These are phyloP conservation scores for Odiellus spinosus DNA, from an alignment of 2,888 invertebrate genomes.

Conservation along the genomic window DNA sequence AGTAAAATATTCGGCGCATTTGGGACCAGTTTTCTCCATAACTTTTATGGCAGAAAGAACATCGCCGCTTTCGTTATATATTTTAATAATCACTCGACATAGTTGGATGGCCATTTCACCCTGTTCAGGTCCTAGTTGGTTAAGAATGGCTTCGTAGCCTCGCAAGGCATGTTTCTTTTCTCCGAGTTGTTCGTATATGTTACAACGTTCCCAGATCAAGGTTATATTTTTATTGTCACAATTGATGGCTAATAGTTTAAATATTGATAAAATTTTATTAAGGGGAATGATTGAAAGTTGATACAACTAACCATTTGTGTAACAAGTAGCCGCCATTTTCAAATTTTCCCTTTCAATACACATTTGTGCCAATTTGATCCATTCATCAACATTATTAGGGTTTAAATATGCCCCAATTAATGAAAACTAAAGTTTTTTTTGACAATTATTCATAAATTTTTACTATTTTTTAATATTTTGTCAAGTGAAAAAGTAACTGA, in stretches of 20 bases:
- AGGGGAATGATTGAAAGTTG: not conserved
- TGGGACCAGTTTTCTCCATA: conserved; percentile 55
- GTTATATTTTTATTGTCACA: conserved; percentile 52
- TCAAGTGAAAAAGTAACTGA: too few species aligned
- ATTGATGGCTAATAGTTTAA: conserved; percentile 44
- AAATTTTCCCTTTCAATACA: conserved; percentile 53
- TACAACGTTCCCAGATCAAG: conserved; percentile 53
- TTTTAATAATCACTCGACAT: conserved; percentile 27
- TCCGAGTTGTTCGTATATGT: conserved; percentile 45
- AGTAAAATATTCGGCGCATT: conserved; percentile 51
- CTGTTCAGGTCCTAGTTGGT: conserved; percentile 26
- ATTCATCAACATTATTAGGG: conserved; percentile 61
- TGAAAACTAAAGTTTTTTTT: conserved; percentile 38
- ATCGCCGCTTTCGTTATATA: conserved; percentile 51
- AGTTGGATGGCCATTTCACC: conserved; percentile 18
- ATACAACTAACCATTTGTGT: conserved; percentile 41
- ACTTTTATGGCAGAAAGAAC: conserved; percentile 50
- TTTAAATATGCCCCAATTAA: conserved; percentile 70
- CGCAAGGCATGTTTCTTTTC: conserved; percentile 47
- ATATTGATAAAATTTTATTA: not conserved
- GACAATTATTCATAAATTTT: too few species aligned
- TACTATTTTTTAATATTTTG: too few species aligned
- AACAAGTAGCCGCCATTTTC: conserved; percentile 64
- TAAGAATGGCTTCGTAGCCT: conserved; percentile 56
- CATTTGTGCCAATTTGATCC: conserved; percentile 66